Percentiles rank a stretch among this genome's conserved stretches.
phyloP scores from a whole-genome alignment of 2,797 vertebrate genomes.

The Strix occidentalis region DNA sequence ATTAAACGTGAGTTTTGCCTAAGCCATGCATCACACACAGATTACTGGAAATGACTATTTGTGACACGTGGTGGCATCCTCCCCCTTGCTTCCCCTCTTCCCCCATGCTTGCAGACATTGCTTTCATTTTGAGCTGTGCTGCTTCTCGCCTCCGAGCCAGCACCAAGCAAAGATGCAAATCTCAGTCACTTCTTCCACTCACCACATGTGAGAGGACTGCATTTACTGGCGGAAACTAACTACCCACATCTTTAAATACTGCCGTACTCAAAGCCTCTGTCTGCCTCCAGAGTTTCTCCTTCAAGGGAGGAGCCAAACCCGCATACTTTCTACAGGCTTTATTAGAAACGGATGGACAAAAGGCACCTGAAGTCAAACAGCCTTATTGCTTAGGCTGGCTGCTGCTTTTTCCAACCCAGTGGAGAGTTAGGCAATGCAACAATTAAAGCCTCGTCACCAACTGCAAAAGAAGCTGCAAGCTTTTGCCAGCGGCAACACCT shows the following conservation, averaged over 20 bases:
- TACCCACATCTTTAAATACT: not conserved
- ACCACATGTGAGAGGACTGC: not conserved
- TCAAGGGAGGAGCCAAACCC: not conserved
- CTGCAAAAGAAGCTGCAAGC: not conserved
- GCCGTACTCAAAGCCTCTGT: not conserved
- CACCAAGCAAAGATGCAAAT: not conserved
- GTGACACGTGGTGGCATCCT: not conserved
- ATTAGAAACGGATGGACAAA: not conserved
- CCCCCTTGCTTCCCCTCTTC: not conserved
- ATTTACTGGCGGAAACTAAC: not conserved
- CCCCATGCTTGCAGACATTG: rapidly evolving
- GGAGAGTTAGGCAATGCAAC: not conserved
- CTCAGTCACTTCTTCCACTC: constrained; percentile 6
- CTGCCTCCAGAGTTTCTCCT: not conserved
- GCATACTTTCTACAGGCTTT: not conserved
- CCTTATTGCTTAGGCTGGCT: not conserved
- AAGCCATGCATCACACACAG: not conserved
- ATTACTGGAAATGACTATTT: not conserved
- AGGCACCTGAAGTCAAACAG: not conserved
- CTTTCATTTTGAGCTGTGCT: not conserved
- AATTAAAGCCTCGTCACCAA: rapidly evolving
- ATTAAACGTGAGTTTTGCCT: not conserved
- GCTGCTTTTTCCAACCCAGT: not conserved
- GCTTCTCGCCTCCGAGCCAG: not conserved
- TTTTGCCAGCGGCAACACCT: not conserved